phyloP scores from a whole-genome alignment of 2,113 vertebrate genomes.

The Erythrolamprus reginae region DNA sequence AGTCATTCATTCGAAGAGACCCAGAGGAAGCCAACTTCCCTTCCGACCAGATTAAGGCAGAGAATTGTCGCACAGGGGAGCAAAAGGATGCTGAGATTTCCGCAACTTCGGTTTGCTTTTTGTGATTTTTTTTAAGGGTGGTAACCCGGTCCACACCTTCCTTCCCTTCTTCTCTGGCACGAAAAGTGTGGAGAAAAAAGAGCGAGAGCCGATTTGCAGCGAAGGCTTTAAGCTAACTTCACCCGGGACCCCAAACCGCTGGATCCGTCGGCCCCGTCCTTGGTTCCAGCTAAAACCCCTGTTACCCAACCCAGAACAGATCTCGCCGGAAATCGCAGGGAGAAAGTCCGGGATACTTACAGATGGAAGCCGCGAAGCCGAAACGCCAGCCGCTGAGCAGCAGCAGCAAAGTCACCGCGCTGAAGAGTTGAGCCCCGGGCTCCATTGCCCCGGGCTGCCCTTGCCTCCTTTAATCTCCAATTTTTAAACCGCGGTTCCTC shows the following conservation, averaged over 20 bases:
- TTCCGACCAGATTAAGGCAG: background rate
- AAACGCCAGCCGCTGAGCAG: constrained; percentile 57
- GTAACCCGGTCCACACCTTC: background rate
- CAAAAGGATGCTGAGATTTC: background rate
- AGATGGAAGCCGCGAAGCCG: constrained; percentile 68
- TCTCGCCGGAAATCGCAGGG: background rate
- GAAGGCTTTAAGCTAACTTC: background rate
- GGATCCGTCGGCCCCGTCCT: background rate
- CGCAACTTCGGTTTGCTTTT: constrained; percentile 25
- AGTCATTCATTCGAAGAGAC: background rate
- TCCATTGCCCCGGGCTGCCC: constrained; percentile 58
- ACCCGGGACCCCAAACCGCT: constrained; percentile 1
- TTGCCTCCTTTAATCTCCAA: constrained; percentile 31
- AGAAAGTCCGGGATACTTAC: constrained; percentile 60
- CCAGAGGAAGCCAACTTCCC: background rate
- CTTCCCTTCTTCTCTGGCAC: background rate
- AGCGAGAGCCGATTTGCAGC: constrained; percentile 12
- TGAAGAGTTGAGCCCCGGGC: constrained; percentile 47
- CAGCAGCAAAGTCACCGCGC: constrained; percentile 58
- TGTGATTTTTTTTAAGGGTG: background rate
- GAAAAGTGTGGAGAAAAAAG: background rate
- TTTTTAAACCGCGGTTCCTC: constrained; percentile 28
- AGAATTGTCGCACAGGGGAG: background rate
- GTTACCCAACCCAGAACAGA: background rate
- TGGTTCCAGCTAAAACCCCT: background rate